These are phyloP conservation scores for Cyclophora punctaria DNA, from an alignment of 2,888 invertebrate species.

Conservation along the genomic window DNA sequence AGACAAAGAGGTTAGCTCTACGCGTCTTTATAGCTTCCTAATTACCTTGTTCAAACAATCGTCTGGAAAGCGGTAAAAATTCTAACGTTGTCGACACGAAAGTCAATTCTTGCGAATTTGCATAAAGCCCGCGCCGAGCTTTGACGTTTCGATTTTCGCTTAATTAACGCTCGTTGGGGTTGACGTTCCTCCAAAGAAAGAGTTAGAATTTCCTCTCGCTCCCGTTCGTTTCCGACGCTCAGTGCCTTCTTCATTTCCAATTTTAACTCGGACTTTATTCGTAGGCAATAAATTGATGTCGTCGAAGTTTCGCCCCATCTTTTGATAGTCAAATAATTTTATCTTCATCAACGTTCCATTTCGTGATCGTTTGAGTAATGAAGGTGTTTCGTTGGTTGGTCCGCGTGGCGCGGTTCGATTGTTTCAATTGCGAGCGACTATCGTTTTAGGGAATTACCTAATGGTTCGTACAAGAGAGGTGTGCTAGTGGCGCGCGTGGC, in stretches of 20 bases:
- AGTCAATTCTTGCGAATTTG: conserved; percentile 67
- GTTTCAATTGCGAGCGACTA: conserved; percentile 14
- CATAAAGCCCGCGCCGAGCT: conserved; percentile 63
- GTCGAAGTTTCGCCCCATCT: conserved; percentile 50
- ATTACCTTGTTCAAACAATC: conserved; percentile 63
- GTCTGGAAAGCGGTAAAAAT: conserved; percentile 52
- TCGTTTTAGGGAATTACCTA: conserved; percentile 15
- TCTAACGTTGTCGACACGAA: conserved; percentile 54
- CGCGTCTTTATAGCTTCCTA: conserved; percentile 43
- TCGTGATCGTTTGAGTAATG: conserved; percentile 44
- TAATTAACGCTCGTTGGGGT: conserved; percentile 63
- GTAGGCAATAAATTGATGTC: conserved; percentile 57
- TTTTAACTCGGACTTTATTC: conserved; percentile 52
- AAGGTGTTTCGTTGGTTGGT: conserved; percentile 32
- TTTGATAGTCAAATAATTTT: conserved; percentile 64
- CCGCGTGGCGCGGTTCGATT: conserved; percentile 5
- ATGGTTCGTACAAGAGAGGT: conserved; percentile 11
- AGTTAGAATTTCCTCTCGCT: conserved; percentile 53
- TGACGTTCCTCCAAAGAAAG: conserved; percentile 45
- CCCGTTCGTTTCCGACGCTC: conserved; percentile 43
- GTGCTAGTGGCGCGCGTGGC: conserved; percentile 7
- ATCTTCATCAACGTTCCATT: conserved; percentile 50
- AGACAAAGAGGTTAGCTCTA: conserved; percentile 15
- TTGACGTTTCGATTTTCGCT: conserved; percentile 73
- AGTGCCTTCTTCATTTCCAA: conserved; percentile 46